A percentile compares a stretch with the other conserved stretches of the same genome.
Evolutionary conservation across 1,140 invertebrate species (phyloP).

Genomic region (Drosophila kanapiae): DNA sequence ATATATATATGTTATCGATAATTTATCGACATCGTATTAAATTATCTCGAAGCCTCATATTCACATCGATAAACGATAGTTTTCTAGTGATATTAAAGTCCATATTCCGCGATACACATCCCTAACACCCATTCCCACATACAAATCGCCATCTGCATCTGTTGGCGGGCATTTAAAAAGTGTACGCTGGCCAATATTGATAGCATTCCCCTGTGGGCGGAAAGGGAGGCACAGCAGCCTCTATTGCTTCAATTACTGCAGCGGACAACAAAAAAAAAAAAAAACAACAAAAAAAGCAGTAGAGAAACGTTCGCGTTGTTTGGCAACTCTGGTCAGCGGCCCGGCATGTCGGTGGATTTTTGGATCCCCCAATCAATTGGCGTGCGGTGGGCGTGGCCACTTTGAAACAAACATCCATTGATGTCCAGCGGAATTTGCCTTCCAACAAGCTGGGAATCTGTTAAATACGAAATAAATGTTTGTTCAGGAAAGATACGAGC

Average conservation of each 20-base stretch:
- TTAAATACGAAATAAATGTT: slow-evolving; percentile 18
- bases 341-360: slow-evolving; percentile 23
- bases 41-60: not conserved
- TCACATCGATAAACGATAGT: not conserved
- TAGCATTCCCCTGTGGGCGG: slow-evolving; percentile 67
- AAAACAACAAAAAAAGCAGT: slow-evolving; percentile 4
- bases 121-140: slow-evolving; percentile 4
- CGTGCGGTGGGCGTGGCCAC: slow-evolving; percentile 28
- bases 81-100: not conserved
- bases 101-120: not conserved
- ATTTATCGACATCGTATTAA: not conserved
- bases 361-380: slow-evolving; percentile 25
- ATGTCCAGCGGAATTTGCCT: slow-evolving; percentile 13
- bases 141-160: slow-evolving; percentile 37
- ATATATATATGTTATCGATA: not conserved
- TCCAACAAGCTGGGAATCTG: slow-evolving; percentile 9
- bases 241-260: slow-evolving; percentile 75
- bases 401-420: slow-evolving; percentile 24
- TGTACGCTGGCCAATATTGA: slow-evolving; percentile 76
- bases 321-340: slow-evolving; percentile 42
- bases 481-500: slow-evolving; percentile 6
- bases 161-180: slow-evolving; percentile 66
- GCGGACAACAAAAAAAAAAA: not conserved
- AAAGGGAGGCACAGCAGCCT: slow-evolving; percentile 12
- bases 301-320: slow-evolving; percentile 43